Base-by-base conservation (phyloP, 2,888 invertebrate species). In the Leucoptera coffeella region DNA sequence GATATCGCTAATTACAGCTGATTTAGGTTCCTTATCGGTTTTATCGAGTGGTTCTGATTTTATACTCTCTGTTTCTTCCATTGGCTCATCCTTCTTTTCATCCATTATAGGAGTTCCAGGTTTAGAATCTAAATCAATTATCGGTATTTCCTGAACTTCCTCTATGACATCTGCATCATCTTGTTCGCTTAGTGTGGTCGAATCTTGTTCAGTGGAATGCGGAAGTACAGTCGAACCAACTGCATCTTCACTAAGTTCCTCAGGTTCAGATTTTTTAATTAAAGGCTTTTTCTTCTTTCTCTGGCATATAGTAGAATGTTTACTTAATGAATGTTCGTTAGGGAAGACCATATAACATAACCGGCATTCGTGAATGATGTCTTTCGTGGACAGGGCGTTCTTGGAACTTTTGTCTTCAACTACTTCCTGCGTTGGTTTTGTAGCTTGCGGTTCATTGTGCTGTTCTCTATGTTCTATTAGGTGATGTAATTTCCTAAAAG, bases 331-430 rank as follows among this genome's bases (percentile, higher is more conserved):
- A 40, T 69, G 67, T 29, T 69, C 71, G 33, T 72, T 72, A 7
- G 72, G 72, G 38, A 72, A 72, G 2, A 72, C 72, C 71, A 72
- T 72, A 34, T 72, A 72, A 36, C 72, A 72, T 10, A 65, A 50
- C 17, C 69, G 54, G 38, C 72, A 72, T 41, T 72, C 72, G 26
- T 72, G 72, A 38, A 72, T 72, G 26, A 72, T 72, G 30, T 72
- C 72, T 41, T 50, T 65, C 9, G 71, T 60, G 2, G 65, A 64
- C 14, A 67, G 37, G 1, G 56, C 47, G 37, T 62, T 64, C 30
- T 64, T 57, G 2, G 56, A 53, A 37, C 60, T 62, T 38, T 62
- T 67, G 29, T 64, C 64, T 29, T 67, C 65, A 0, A 62, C 59
- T 36, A 64, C 67, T 33, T 67, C 67, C n/a, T 1, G 60, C 58